These are phyloP conservation scores for Hyalella azteca DNA, from an alignment of 2,888 invertebrate genomes.

Conservation along the genomic window DNA sequence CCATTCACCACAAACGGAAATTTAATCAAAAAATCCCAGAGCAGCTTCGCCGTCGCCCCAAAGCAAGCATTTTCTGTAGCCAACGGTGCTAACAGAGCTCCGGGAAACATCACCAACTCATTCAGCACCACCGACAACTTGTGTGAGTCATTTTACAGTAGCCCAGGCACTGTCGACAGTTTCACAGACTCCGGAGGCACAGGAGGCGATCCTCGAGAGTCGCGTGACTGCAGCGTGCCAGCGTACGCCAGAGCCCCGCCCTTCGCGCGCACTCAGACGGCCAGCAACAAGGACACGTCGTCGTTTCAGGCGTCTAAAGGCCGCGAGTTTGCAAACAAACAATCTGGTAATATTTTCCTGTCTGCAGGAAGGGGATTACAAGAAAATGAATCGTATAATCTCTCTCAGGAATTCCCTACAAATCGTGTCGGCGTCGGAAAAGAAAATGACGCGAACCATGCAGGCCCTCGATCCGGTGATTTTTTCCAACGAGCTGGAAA, in stretches of 20 bases:
- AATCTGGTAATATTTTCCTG: no score
- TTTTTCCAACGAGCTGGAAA: not conserved
- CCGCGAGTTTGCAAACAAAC: no score
- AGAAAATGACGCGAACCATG: not conserved
- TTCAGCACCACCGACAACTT: not conserved
- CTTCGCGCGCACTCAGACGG: not conserved
- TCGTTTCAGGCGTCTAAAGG: no score
- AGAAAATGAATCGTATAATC: no score
- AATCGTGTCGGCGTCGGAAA: no score
- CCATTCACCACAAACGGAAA: not conserved
- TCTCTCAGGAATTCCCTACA: no score
- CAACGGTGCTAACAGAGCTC: no score
- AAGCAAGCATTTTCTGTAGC: no score
- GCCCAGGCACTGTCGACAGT: not conserved
- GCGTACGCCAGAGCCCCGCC: conserved; percentile 6
- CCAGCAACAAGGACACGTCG: no score
- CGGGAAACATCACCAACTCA: no score
- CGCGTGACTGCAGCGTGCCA: not conserved
- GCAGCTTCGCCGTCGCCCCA: not conserved
- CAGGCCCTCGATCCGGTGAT: not conserved
- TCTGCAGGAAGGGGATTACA: no score
- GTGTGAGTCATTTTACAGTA: not conserved
- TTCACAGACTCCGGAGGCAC: no score
- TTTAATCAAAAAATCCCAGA: not conserved
- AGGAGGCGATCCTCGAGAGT: not conserved